A percentile compares a stretch with the other conserved stretches of the same genome.
phyloP scores from a whole-genome alignment of 2,797 vertebrate genomes.

The Amazona ochrocephala region DNA sequence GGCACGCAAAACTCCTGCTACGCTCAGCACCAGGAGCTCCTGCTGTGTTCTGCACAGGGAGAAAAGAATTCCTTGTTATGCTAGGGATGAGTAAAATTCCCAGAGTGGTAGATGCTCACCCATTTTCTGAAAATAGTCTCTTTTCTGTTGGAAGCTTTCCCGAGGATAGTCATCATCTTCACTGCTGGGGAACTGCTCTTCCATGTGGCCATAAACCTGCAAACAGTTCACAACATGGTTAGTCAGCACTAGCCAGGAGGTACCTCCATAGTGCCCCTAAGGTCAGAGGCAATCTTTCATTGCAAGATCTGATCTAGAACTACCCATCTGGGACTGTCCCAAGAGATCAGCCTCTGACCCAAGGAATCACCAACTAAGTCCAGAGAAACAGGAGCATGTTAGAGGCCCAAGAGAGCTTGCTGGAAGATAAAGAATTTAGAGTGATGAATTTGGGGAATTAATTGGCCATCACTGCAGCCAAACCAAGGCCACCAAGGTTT shows the following conservation, averaged over 20 bases:
- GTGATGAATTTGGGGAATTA: neutral
- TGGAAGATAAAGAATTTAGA: neutral
- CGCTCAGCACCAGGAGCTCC: neutral
- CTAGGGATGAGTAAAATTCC: neutral
- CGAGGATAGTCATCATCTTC: neutral
- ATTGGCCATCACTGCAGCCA: neutral
- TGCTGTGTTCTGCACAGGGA: neutral
- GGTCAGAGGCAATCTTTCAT: neutral
- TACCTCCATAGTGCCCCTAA: neutral
- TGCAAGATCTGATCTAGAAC: neutral
- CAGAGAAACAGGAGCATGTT: neutral
- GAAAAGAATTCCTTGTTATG: neutral
- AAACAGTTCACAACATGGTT: neutral
- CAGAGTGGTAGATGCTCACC: conserved; percentile 75
- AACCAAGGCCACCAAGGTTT: neutral
- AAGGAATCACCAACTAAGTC: neutral
- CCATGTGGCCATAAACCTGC: neutral
- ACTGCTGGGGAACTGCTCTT: neutral
- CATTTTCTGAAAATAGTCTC: conserved; percentile 87
- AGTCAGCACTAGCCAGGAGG: neutral
- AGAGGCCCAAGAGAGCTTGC: neutral
- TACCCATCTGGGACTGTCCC: neutral
- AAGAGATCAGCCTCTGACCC: neutral
- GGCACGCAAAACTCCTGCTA: neutral
- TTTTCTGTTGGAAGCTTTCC: conserved; percentile 86